phyloP scores from a whole-genome alignment of 1,140 invertebrate species.

The Drosophila biarmipes region DNA sequence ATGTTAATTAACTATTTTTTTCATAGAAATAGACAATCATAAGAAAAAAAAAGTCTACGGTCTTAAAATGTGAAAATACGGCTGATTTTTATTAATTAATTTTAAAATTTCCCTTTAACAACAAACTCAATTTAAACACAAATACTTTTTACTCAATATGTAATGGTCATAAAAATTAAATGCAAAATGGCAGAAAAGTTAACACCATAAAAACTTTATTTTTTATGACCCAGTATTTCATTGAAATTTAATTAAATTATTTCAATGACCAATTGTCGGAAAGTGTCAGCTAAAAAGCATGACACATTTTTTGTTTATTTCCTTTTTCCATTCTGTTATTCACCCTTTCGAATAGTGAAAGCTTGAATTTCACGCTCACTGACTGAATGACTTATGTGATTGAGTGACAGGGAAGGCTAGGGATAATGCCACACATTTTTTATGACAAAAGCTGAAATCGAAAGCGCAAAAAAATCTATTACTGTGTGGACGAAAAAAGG shows the following conservation, averaged over 20 bases:
- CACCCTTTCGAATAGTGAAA: conserved; percentile 36
- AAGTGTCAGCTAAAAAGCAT: conserved; percentile 6
- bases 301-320: neutral
- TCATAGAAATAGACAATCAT: too few species aligned
- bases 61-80: too few species aligned
- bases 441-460: conserved; percentile 68
- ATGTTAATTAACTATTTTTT: too few species aligned
- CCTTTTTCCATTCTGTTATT: neutral
- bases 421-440: conserved; percentile 56
- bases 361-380: conserved; percentile 34
- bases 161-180: neutral
- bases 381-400: conserved; percentile 18
- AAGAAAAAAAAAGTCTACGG: too few species aligned
- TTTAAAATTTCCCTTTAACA: too few species aligned
- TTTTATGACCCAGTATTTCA: neutral
- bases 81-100: too few species aligned
- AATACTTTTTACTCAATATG: neutral
- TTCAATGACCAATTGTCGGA: neutral
- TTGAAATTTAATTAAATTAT: neutral
- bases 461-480: conserved; percentile 49
- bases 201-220: neutral
- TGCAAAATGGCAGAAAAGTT: neutral
- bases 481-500: conserved; percentile 27
- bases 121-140: too few species aligned
- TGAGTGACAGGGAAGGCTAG: conserved; percentile 26